phyloP scores from a whole-genome alignment of 1,140 invertebrate genomes.

The Cotesia typhae region DNA sequence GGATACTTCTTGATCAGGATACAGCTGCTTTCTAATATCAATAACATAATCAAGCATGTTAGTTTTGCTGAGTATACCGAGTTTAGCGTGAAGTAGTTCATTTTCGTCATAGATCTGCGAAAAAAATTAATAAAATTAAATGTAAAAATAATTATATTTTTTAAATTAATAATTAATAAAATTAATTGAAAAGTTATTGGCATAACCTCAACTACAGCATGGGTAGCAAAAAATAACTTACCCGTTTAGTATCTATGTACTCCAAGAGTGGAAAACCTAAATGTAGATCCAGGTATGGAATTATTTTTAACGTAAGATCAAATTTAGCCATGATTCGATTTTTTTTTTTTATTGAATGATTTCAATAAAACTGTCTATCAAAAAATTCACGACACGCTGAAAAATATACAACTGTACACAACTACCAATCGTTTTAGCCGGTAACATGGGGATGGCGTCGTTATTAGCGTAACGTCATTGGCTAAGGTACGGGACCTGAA shows the following conservation, averaged over 20 bases:
- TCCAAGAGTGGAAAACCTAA: constrained; percentile 97
- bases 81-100: constrained; percentile 90
- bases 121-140: constrained; percentile 45
- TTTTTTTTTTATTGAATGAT: neutral
- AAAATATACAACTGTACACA: no score
- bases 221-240: constrained; percentile 64
- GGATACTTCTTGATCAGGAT: constrained; percentile 84
- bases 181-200: no score
- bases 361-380: no score
- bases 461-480: no score
- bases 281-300: constrained; percentile 96
- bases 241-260: constrained; percentile 94
- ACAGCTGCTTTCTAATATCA: constrained; percentile 88
- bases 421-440: no score
- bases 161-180: neutral
- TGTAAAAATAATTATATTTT: neutral
- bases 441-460: no score
- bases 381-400: no score
- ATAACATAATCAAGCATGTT: constrained; percentile 99
- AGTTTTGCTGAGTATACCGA: constrained; percentile 95
- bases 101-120: constrained; percentile 93
- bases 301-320: constrained; percentile 92
- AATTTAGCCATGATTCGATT: constrained; percentile 83
- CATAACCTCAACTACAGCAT: constrained; percentile 43
- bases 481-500: no score